phyloP scores from a whole-genome alignment of 2,797 vertebrate species.

The Nyctibius grandis region DNA sequence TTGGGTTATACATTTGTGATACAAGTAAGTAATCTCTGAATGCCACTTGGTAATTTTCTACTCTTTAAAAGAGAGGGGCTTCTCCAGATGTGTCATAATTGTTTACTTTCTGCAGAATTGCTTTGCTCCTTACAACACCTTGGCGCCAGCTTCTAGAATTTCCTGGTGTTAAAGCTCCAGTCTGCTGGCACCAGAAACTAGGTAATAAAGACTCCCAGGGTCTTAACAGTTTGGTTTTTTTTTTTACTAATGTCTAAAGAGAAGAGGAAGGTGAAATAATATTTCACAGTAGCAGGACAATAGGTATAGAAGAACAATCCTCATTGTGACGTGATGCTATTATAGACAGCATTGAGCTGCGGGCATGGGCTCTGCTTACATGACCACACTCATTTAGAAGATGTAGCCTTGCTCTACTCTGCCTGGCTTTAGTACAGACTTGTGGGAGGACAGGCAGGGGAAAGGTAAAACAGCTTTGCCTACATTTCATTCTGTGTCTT shows the following conservation, averaged over 20 bases:
- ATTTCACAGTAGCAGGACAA: not conserved
- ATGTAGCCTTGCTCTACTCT: not conserved
- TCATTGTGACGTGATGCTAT: not conserved
- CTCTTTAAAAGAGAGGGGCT: not conserved
- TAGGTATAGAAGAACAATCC: not conserved
- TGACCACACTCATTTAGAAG: rapidly evolving
- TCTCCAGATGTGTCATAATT: not conserved
- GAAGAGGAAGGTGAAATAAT: not conserved
- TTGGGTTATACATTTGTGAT: not conserved
- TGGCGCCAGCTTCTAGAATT: not conserved
- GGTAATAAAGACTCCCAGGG: not conserved
- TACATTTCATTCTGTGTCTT: not conserved
- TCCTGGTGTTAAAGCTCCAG: not conserved
- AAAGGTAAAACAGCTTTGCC: not conserved
- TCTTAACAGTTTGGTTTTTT: not conserved
- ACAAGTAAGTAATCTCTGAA: not conserved
- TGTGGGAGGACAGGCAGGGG: not conserved
- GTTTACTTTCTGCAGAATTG: not conserved
- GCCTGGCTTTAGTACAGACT: not conserved
- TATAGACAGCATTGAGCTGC: not conserved
- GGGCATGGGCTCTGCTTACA: not conserved
- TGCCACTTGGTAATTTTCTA: not conserved
- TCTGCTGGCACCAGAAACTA: not conserved
- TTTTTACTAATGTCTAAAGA: not conserved
- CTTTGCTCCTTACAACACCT: not conserved